phyloP scores from a whole-genome alignment of 2,797 vertebrate species.

The Staurois parvus region DNA sequence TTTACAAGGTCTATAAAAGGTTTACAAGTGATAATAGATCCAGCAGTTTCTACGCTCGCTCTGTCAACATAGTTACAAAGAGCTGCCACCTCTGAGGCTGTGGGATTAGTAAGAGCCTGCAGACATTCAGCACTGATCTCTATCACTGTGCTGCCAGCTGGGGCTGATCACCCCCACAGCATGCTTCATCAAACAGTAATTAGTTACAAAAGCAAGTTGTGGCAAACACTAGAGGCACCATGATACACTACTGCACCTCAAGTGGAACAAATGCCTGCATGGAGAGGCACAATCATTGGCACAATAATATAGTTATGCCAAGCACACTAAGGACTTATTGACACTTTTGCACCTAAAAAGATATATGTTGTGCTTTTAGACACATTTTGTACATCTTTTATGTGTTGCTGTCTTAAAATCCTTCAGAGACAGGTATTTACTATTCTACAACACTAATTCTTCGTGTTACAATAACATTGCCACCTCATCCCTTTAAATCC shows the following conservation, averaged over 20 bases:
- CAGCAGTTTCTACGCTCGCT: conserved; percentile 75
- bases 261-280: conserved; percentile 73
- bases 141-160: conserved; percentile 73
- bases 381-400: too few relatives aligned
- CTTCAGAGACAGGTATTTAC: too few relatives aligned
- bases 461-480: too few relatives aligned
- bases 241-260: conserved; percentile 70
- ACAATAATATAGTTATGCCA: too few relatives aligned
- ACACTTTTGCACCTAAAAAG: too few relatives aligned
- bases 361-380: too few relatives aligned
- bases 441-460: too few relatives aligned
- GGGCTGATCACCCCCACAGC: conserved; percentile 76
- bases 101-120: conserved; percentile 64
- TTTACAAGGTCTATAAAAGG: conserved; percentile 78
- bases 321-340: too few relatives aligned
- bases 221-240: conserved; percentile 69
- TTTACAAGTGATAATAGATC: conserved; percentile 77
- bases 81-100: conserved; percentile 58
- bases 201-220: conserved; percentile 79
- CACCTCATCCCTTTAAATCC: too few relatives aligned
- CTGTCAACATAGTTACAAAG: conserved; percentile 59
- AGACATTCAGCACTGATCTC: conserved; percentile 78
- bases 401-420: too few relatives aligned
- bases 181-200: conserved; percentile 84
- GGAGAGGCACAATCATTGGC: neutral